Evolutionary conservation across 2,888 invertebrate species (phyloP).

Genomic region (Leuctra nigra): DNA sequence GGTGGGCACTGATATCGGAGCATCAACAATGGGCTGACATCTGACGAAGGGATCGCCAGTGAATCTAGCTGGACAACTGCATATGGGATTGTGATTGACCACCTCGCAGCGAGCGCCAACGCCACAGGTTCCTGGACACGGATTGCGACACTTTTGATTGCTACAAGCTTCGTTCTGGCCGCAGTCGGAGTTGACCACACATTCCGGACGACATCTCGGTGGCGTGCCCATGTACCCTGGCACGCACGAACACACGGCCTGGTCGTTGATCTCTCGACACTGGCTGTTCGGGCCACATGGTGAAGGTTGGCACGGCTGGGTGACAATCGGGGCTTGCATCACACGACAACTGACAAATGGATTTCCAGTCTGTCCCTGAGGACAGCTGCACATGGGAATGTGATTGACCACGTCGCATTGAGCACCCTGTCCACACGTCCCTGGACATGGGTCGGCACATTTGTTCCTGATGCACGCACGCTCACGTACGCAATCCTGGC

Average conservation of each 20-base stretch:
- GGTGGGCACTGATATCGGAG: conserved; percentile 16
- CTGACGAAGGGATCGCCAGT: conserved; percentile 69
- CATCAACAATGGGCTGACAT: conserved; percentile 44
- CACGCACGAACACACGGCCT: conserved; percentile 45
- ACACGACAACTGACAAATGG: conserved; percentile 56
- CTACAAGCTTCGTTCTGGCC: conserved; percentile 45
- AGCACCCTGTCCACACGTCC: conserved; percentile 62
- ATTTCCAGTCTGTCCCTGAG: conserved; percentile 54
- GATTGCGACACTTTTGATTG: conserved; percentile 46
- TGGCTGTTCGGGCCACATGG: conserved; percentile 46
- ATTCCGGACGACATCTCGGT: conserved; percentile 46
- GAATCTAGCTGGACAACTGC: conserved; percentile 59
- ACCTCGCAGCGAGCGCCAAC: conserved; percentile 63
- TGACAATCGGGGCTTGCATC: conserved; percentile 42
- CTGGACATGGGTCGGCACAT: conserved; percentile 62
- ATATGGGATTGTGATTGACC: conserved; percentile 69
- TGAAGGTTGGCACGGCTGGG: conserved; percentile 57
- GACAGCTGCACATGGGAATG: conserved; percentile 61
- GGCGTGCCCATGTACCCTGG: conserved; percentile 46
- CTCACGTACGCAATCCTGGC: conserved; percentile 56
- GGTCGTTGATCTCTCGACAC: conserved; percentile 43
- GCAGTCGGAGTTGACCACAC: conserved; percentile 48
- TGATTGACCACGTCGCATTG: conserved; percentile 66
- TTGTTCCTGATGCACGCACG: conserved; percentile 61
- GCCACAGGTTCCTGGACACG: conserved; percentile 52